These are phyloP conservation scores for Pelagia noctiluca DNA, from an alignment of 30 jellyfish, hydroid and myxozoan species.

Conservation along the genomic window DNA sequence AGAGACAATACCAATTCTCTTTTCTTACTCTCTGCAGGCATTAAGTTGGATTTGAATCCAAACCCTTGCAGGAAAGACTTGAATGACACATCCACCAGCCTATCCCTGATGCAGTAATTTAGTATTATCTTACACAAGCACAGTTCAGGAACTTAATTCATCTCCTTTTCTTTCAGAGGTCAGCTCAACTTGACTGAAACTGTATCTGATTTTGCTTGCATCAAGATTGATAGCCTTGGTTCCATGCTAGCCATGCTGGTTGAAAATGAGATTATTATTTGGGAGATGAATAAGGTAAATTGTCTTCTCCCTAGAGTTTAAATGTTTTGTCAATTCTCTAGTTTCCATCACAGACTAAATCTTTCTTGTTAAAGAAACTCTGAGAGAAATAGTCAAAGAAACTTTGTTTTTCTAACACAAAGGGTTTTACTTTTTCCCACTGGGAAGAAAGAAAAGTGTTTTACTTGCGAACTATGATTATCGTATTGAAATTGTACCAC, in stretches of 20 bases:
- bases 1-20: too few species aligned
- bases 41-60: too few species aligned
- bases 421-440: not conserved
- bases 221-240: constrained; percentile 42
- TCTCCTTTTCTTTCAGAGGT: constrained; percentile 15
- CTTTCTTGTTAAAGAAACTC: not conserved
- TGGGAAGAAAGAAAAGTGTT: not conserved
- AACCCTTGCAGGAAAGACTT: too few species aligned
- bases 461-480: not conserved
- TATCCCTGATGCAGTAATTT: too few species aligned
- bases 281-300: constrained; percentile 49
- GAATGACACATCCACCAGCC: too few species aligned
- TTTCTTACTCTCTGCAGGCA: too few species aligned
- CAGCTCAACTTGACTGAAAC: constrained; percentile 9
- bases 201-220: constrained; percentile 3
- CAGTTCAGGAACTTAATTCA: not conserved
- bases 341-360: not conserved
- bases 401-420: not conserved
- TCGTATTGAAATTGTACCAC: not conserved
- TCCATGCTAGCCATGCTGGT: constrained; percentile 32
- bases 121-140: too few species aligned
- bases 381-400: not conserved
- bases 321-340: too few species aligned
- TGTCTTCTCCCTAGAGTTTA: too few species aligned
- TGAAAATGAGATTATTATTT: constrained; percentile 37